Conservation (phyloP, 2,113 vertebrate species). For the Hystrix cristata region DNA sequence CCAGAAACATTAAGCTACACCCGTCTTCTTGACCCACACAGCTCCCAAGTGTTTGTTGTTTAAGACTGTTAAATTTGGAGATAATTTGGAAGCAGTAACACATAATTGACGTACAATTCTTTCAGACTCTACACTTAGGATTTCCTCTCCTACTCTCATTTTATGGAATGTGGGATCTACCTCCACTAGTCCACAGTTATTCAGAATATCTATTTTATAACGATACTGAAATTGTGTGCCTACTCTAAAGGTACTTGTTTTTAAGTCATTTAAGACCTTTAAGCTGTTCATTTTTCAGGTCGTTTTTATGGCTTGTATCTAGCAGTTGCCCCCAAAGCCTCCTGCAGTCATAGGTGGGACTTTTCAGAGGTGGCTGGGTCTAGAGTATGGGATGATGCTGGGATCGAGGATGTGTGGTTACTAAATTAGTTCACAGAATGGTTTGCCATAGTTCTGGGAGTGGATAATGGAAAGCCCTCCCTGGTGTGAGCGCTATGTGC, state of each 20-base stretch:
- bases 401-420: too few relatives aligned
- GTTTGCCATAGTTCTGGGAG: too few relatives aligned
- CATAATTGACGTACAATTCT: not conserved
- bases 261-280: not conserved
- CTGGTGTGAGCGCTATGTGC: too few relatives aligned
- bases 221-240: not conserved
- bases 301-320: not conserved
- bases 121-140: not conserved
- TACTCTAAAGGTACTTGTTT: not conserved
- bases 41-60: not conserved
- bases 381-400: too few relatives aligned
- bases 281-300: not conserved
- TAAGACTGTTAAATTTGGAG: not conserved
- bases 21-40: not conserved
- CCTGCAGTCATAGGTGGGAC: too few relatives aligned
- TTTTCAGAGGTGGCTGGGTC: too few relatives aligned
- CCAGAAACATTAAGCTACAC: not conserved
- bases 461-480: too few relatives aligned
- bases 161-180: not conserved
- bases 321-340: too few relatives aligned
- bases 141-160: not conserved
- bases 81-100: not conserved
- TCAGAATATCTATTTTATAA: constrained; percentile 13
- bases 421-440: too few relatives aligned
- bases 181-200: not conserved